Percentiles rank a stretch among this genome's conserved stretches.
Evolutionary conservation across 2,797 vertebrate genomes (phyloP).

Genomic region (Pelochelys cantorii): DNA sequence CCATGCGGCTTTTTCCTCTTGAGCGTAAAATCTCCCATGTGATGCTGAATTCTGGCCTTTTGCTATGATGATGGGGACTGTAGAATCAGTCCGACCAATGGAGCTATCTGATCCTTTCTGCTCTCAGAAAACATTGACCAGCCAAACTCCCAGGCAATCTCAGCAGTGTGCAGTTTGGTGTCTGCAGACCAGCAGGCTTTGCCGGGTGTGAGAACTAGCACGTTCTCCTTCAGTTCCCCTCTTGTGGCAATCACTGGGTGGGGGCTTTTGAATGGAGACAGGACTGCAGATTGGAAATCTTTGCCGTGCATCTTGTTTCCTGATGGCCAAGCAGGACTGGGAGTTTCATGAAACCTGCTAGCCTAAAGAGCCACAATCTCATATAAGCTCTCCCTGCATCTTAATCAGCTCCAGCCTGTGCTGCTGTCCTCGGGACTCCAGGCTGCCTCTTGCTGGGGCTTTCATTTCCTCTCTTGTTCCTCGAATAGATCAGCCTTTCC

Average conservation of each 20-base stretch:
- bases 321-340: accelerated
- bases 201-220: slow-evolving; percentile 18
- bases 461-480: not conserved
- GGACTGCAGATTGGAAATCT: not conserved
- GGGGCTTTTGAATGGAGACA: not conserved
- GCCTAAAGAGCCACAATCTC: not conserved
- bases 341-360: not conserved
- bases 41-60: slow-evolving; percentile 5
- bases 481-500: not conserved
- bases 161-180: not conserved
- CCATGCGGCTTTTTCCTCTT: not conserved
- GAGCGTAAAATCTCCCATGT: not conserved
- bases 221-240: not conserved
- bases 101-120: not conserved
- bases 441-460: not conserved
- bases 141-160: not conserved
- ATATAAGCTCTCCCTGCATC: accelerated
- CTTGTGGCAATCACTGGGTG: accelerated
- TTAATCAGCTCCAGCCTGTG: not conserved
- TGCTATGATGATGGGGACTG: not conserved
- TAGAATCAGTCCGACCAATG: not conserved
- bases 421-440: not conserved
- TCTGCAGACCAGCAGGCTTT: slow-evolving; percentile 9
- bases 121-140: not conserved
- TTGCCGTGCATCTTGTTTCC: not conserved